These are phyloP conservation scores for Myocastor coypus DNA, from an alignment of 2,113 vertebrate genomes.

Conservation along the genomic window DNA sequence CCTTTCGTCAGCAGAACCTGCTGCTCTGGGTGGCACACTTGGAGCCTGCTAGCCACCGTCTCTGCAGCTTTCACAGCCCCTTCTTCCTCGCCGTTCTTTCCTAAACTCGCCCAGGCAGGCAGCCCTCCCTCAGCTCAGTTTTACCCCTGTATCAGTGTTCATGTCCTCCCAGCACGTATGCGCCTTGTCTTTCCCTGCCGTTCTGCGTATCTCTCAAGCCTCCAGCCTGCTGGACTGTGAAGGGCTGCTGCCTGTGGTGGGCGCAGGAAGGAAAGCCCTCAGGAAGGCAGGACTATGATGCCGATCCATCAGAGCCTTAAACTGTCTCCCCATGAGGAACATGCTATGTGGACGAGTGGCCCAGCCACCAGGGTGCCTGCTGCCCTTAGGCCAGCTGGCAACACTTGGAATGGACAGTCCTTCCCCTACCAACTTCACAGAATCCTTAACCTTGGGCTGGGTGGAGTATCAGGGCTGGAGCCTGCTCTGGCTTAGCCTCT, in stretches of 20 bases:
- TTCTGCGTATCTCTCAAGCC: not conserved
- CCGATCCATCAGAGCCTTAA: not conserved
- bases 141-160: not conserved
- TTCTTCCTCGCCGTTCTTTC: not conserved
- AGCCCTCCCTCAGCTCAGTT: not conserved
- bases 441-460: not conserved
- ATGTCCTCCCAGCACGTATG: rapidly evolving
- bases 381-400: not conserved
- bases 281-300: not conserved
- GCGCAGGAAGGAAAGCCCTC: not conserved
- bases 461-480: not conserved
- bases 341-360: not conserved
- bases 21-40: not conserved
- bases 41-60: not conserved
- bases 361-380: not conserved
- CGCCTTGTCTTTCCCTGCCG: not conserved
- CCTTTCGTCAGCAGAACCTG: not conserved
- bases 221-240: not conserved
- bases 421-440: not conserved
- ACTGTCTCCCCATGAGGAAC: not conserved
- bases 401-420: not conserved
- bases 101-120: not conserved
- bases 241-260: not conserved
- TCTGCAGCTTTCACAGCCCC: not conserved
- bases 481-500: not conserved